These are phyloP conservation scores for Eurytemora carolleeae DNA, from an alignment of 1,140 invertebrate genomes.

Conservation along the genomic window DNA sequence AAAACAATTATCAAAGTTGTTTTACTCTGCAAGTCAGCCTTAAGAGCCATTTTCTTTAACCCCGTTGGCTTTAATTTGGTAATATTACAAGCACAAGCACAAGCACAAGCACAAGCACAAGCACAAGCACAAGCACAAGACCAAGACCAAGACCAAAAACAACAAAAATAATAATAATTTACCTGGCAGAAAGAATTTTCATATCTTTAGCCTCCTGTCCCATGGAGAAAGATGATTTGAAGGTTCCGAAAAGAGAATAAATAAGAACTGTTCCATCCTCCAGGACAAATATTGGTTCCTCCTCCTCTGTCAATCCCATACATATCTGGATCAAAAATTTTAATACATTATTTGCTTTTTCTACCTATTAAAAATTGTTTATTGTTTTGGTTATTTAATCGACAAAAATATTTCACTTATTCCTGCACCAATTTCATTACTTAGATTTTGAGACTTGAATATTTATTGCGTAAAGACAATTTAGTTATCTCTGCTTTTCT, in stretches of 20 bases:
- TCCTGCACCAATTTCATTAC: neutral
- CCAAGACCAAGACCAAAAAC: too few relatives aligned
- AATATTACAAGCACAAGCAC: too few relatives aligned
- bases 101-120: too few relatives aligned
- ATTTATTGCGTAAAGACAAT: neutral
- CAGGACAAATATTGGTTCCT: constrained; percentile 2
- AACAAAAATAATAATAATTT: too few relatives aligned
- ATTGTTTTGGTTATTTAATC: neutral
- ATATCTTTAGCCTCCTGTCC: constrained; percentile 11
- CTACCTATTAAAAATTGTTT: neutral
- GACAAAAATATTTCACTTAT: neutral
- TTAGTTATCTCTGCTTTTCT: too few relatives aligned
- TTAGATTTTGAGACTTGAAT: neutral
- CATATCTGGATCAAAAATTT: neutral
- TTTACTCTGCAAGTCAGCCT: too few relatives aligned
- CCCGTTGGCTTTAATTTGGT: too few relatives aligned
- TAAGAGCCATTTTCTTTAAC: too few relatives aligned
- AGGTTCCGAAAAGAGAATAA: constrained; percentile 9
- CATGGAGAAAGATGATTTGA: constrained; percentile 1
- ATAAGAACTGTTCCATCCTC: constrained; percentile 11
- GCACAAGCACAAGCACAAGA: too few relatives aligned
- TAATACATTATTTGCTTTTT: neutral
- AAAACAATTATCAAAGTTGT: too few relatives aligned
- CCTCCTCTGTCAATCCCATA: neutral
- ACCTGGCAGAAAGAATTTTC: neutral